Evolutionary conservation across 2,888 invertebrate genomes (phyloP), one percentile per base, ranked within the genome.

Genomic region (Agelastica alni): DNA sequence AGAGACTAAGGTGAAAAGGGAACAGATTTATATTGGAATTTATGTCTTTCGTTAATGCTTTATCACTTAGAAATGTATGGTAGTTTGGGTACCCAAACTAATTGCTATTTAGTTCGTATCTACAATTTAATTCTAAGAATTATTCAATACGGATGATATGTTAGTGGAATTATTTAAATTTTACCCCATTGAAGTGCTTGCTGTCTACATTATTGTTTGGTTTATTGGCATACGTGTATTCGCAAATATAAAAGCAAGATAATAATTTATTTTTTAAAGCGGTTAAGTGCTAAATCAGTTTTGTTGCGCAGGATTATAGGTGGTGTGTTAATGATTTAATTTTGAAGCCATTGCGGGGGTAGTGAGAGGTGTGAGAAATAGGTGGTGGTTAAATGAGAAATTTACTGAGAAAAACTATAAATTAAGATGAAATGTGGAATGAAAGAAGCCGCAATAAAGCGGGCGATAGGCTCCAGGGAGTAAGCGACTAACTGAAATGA

Each of bases 401-500:
- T 54, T 37, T 58, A 52, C 58, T 26, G 48, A 48, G 45, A 49
- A 43, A 53, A 56, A 60, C 63, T 62, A 66, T 66, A 66, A 67
- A 66, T 67, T 65, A 61, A 59, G 61, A 62, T 65, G 65, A 63
- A 66, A 66, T 66, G 64, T 66, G 61, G 62, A 66, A 61, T 57
- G 61, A 65, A 63, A 61, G 64, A 66, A 62, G 63, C 57, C 65
- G 55, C 70, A 66, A 70, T 72, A 72, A 70, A 70, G 68, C 68
- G 64, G 62, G 70, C 70, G 65, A 71, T 72, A 71, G 70, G 68
- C 70, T 65, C 63, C 60, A 56, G 69, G 70, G 70, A 69, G 67
- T 61, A 56, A 53, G 56, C 58, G 59, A 56, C 64, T 75, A 74
- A 75, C 72, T 74, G 72, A 74, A 75, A 75, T 74, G 75, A 75